Conservation (phyloP, 2,797 vertebrate genomes). For the Eremophila alpestris region DNA sequence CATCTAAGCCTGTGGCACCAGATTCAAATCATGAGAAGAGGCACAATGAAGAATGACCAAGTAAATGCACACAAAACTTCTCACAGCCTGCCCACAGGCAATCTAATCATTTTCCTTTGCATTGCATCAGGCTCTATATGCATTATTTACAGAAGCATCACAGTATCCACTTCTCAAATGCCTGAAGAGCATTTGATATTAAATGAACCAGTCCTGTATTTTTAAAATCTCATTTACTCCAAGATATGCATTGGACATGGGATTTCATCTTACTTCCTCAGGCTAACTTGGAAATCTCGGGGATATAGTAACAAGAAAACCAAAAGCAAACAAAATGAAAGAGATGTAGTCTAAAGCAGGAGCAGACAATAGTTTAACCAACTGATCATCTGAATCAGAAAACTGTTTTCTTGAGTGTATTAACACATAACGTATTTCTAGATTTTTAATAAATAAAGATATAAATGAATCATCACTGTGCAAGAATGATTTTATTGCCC, state of each 20-base stretch:
- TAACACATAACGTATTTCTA: neutral
- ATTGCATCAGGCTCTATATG: neutral
- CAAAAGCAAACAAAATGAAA: neutral
- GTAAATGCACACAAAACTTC: neutral
- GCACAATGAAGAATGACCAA: neutral
- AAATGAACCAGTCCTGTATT: neutral
- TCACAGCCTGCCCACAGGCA: neutral
- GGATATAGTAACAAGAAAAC: neutral
- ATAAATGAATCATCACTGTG: neutral
- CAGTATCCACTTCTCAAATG: neutral
- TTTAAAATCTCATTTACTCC: neutral
- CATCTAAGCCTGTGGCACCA: conserved; percentile 12
- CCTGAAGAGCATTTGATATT: neutral
- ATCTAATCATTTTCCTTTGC: neutral
- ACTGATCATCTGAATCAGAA: neutral
- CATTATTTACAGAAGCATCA: conserved; percentile 27
- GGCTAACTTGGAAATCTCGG: neutral
- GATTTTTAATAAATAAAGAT: neutral
- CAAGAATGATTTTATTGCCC: neutral
- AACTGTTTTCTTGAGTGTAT: neutral
- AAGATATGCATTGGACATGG: neutral
- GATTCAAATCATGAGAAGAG: neutral
- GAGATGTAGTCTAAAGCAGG: neutral
- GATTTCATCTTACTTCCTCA: neutral
- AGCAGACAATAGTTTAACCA: neutral